These are phyloP conservation scores for Enteromius argenteus DNA, from an alignment of 2,797 vertebrate species.

Conservation along the genomic window DNA sequence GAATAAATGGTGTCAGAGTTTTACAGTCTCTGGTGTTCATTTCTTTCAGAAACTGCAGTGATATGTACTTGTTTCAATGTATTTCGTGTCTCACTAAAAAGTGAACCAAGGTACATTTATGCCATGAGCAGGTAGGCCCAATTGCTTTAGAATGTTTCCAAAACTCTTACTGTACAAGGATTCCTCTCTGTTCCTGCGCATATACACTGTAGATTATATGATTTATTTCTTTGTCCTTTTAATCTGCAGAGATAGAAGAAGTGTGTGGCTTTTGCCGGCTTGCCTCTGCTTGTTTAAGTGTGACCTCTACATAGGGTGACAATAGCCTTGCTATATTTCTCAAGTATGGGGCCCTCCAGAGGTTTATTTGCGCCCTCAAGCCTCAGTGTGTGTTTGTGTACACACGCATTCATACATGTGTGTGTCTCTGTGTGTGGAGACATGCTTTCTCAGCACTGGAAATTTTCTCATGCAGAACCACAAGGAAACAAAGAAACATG, in stretches of 20 bases:
- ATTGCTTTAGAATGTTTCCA: conserved; percentile 36
- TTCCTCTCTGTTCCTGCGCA: conserved; percentile 41
- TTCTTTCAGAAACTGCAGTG: too few species aligned
- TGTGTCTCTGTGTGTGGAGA: conserved; percentile 44
- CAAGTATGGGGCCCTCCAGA: conserved; percentile 56
- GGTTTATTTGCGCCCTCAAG: conserved; percentile 45
- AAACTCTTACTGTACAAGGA: conserved; percentile 38
- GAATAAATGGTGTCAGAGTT: too few species aligned
- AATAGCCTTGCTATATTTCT: conserved; percentile 58
- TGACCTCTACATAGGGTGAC: conserved; percentile 59
- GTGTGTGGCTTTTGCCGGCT: conserved; percentile 42
- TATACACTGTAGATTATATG: conserved; percentile 46
- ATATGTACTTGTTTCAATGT: too few species aligned
- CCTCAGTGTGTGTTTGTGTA: conserved; percentile 23
- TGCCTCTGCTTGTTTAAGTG: conserved; percentile 58
- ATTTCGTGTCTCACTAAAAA: too few species aligned
- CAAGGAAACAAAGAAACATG: conserved; percentile 45
- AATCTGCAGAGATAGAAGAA: conserved; percentile 60
- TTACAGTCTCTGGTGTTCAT: too few species aligned
- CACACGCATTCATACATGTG: conserved; percentile 32
- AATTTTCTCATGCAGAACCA: conserved; percentile 41
- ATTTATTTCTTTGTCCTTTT: conserved; percentile 63
- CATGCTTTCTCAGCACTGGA: conserved; percentile 58
- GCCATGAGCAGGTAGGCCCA: not conserved
- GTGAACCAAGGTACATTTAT: too few species aligned